Conservation (phyloP, 2,113 vertebrate species). For the Notothenia rossii region DNA sequence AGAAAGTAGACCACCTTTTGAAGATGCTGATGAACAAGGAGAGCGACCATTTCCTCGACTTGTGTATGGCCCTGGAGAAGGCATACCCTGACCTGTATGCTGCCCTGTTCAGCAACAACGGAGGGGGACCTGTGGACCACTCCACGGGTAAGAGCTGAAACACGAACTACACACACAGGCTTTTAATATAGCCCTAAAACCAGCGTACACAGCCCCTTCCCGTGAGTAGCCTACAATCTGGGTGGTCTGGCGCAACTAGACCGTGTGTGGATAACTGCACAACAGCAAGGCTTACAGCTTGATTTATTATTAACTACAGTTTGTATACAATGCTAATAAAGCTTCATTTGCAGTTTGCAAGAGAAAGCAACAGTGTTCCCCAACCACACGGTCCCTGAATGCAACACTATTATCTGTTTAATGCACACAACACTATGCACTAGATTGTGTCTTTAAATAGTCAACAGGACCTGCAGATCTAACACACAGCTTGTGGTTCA, state of each 20-base stretch:
- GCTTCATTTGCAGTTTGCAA: constrained; percentile 31
- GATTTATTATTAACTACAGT: constrained; percentile 6
- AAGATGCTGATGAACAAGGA: constrained; percentile 95
- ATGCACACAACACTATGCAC: not conserved
- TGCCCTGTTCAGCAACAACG: constrained; percentile 91
- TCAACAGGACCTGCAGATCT: constrained; percentile 12
- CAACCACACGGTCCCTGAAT: not conserved
- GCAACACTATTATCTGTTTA: not conserved
- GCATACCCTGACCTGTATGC: constrained; percentile 94
- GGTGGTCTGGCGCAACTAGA: constrained; percentile 59
- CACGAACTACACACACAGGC: not conserved
- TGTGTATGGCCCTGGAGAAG: constrained; percentile 96
- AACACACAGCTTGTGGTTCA: constrained; percentile 34
- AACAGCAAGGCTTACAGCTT: constrained; percentile 11
- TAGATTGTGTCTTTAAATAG: constrained; percentile 7
- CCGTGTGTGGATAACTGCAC: constrained; percentile 12
- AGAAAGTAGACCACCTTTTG: constrained; percentile 94
- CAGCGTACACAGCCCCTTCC: not conserved
- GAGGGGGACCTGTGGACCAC: constrained; percentile 85
- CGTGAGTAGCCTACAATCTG: constrained; percentile 39
- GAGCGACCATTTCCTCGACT: constrained; percentile 95
- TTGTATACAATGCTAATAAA: not conserved
- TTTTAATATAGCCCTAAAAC: not conserved
- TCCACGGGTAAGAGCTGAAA: constrained; percentile 81
- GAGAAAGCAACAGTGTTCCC: not conserved